phyloP scores from a whole-genome alignment of 2,113 vertebrate genomes.

The Calonectris borealis region DNA sequence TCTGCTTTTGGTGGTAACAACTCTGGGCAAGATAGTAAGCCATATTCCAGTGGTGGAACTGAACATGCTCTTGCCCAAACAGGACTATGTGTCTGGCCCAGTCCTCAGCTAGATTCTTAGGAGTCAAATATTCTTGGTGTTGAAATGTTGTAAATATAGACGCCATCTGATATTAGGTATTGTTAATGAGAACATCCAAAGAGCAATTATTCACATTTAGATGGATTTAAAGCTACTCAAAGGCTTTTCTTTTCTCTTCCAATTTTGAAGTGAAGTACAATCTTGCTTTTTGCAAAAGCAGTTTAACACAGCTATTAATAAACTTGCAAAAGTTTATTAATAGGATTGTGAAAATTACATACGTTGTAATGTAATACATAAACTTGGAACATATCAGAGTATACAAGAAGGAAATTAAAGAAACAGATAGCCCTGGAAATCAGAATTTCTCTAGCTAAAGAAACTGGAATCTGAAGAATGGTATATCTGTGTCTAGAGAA shows the following conservation, averaged over 20 bases:
- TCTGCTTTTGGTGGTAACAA: not conserved
- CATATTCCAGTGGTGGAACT: not conserved
- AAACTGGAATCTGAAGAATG: not conserved
- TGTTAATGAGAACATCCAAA: not conserved
- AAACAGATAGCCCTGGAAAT: not conserved
- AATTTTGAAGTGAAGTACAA: not conserved
- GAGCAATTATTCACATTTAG: not conserved
- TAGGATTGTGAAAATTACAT: not conserved
- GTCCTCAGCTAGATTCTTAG: not conserved
- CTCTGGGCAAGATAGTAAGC: not conserved
- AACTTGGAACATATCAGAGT: not conserved
- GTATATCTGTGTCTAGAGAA: not conserved
- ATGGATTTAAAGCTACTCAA: not conserved
- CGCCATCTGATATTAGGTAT: not conserved
- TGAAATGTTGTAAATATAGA: not conserved
- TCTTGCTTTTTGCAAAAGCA: not conserved
- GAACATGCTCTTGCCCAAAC: not conserved
- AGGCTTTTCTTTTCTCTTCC: not conserved
- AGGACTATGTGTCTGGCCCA: not conserved
- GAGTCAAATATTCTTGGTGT: not conserved
- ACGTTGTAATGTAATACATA: accelerated
- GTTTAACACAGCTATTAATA: not conserved
- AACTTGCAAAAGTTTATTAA: not conserved
- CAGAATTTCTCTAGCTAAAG: not conserved
- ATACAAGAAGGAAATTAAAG: not conserved